Evolutionary conservation across 2,888 invertebrate species (phyloP).

Genomic region (Microplitis deprimator): DNA sequence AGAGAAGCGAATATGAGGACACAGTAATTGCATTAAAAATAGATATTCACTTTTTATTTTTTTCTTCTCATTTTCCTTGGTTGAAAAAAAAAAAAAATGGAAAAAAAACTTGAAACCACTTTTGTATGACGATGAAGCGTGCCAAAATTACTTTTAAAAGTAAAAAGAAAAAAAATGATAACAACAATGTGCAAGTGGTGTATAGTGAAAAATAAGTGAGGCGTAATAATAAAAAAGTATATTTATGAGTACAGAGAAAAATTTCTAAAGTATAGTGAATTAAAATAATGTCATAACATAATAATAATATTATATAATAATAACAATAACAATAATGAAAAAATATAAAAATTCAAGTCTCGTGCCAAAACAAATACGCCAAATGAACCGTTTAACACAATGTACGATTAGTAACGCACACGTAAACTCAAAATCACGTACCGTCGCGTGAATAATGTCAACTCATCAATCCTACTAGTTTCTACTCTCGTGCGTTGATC

Average conservation of each 20-base stretch:
- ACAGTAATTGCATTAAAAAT: slow-evolving; percentile 19
- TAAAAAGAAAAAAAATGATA: slow-evolving; percentile 23
- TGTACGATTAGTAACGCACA: slow-evolving; percentile 41
- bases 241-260: not conserved
- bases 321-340: not conserved
- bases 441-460: slow-evolving; percentile 37
- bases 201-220: slow-evolving; percentile 8
- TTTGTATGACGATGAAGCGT: slow-evolving; percentile 29
- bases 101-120: not conserved
- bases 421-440: slow-evolving; percentile 20
- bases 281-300: slow-evolving; percentile 27
- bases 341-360: slow-evolving; percentile 31
- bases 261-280: not conserved
- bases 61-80: slow-evolving; percentile 1
- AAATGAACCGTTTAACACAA: slow-evolving; percentile 44
- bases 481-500: not conserved
- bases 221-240: slow-evolving; percentile 1
- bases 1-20: slow-evolving; percentile 13
- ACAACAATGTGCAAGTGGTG: not conserved
- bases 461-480: slow-evolving; percentile 36
- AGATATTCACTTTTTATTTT: slow-evolving; percentile 6
- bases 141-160: slow-evolving; percentile 30
- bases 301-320: not conserved
- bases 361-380: slow-evolving; percentile 49
- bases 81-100: slow-evolving; percentile 18